A percentile compares a stretch with the other conserved stretches of the same genome.
Evolutionary conservation across 2,888 invertebrate genomes (phyloP).

Genomic region (Capitulum mitella): DNA sequence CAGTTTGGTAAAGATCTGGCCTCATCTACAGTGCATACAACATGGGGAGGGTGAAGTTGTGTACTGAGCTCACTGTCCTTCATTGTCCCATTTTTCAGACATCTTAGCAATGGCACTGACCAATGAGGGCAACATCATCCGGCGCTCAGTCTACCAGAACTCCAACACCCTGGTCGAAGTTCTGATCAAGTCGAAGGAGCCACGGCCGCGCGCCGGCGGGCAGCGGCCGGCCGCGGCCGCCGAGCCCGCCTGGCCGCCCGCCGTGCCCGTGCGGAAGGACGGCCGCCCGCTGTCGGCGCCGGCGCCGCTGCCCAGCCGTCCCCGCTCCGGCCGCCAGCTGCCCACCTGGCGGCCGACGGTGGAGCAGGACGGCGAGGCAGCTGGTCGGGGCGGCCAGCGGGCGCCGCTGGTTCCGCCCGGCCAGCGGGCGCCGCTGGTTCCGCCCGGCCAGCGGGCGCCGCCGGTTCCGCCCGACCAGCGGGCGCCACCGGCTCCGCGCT

Average conservation of each 20-base stretch:
- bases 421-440: not conserved
- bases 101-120: not conserved
- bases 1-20: too few species aligned
- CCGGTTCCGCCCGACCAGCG: not conserved
- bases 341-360: not conserved
- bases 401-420: not conserved
- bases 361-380: not conserved
- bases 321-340: not conserved
- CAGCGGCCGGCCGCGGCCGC: not conserved
- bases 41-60: too few species aligned
- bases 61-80: too few species aligned
- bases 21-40: too few species aligned
- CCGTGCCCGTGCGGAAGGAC: not conserved
- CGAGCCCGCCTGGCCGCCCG: not conserved
- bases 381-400: not conserved
- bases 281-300: constrained; percentile 17
- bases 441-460: not conserved
- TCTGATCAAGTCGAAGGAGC: not conserved
- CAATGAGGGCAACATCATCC: not conserved
- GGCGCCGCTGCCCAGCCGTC: not conserved
- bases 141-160: constrained; percentile 24
- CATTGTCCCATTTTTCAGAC: too few species aligned
- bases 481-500: not conserved
- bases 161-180: constrained; percentile 5
- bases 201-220: not conserved